Conservation (phyloP, 2,113 vertebrate species). For the Synchiropus splendidus region DNA sequence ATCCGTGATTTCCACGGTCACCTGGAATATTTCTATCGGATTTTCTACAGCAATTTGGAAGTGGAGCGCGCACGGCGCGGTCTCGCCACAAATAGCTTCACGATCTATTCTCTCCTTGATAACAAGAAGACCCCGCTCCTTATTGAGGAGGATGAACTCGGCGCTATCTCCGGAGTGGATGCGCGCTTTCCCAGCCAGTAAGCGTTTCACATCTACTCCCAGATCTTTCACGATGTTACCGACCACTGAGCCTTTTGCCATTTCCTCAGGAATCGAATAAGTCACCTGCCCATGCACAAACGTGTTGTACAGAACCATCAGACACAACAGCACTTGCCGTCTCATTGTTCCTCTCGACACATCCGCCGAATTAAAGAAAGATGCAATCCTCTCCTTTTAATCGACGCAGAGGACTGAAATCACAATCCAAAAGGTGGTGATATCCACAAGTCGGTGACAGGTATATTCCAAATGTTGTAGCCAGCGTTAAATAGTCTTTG, state of each 20-base stretch:
- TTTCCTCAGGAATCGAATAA: constrained; percentile 41
- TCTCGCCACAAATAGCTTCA: constrained; percentile 33
- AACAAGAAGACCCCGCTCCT: constrained; percentile 24
- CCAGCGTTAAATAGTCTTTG: neutral
- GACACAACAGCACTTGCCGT: constrained; percentile 38
- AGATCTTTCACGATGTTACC: constrained; percentile 43
- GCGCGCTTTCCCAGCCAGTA: constrained; percentile 29
- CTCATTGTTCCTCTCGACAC: constrained; percentile 34
- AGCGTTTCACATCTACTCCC: constrained; percentile 33
- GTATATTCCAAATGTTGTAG: constrained; percentile 3
- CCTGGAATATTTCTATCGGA: constrained; percentile 45
- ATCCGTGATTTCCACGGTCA: constrained; percentile 46
- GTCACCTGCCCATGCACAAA: constrained; percentile 31
- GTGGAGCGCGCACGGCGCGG: constrained; percentile 36
- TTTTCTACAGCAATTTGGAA: constrained; percentile 43
- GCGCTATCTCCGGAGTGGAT: constrained; percentile 28
- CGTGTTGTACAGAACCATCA: constrained; percentile 14
- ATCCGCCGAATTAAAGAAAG: constrained; percentile 1
- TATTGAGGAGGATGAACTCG: constrained; percentile 32
- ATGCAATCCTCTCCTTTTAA: neutral
- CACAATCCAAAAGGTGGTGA: accelerated
- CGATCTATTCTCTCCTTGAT: constrained; percentile 41
- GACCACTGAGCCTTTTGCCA: constrained; percentile 36
- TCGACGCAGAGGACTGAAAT: neutral
- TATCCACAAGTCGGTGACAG: accelerated